Evolutionary conservation across 2,888 invertebrate genomes (phyloP), one percentile per base, ranked within the genome.

Genomic region (Coronaproctus castanopsis): DNA sequence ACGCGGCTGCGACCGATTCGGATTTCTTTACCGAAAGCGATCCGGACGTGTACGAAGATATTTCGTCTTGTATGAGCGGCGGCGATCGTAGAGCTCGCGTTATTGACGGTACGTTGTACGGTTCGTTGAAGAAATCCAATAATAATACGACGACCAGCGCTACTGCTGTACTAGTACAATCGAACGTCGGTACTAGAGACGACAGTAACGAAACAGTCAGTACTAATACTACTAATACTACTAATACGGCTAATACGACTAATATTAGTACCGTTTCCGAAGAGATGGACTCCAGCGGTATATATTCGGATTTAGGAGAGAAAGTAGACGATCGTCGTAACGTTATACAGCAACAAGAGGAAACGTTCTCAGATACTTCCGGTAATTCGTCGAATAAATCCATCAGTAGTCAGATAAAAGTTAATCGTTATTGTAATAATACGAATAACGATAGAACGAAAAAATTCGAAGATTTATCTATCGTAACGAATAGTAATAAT

Each of bases 11-110:
- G 87, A 89, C 89, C 0, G 90, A 90, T 72, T 90, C 88, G 0
- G 90, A 89, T 72, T 88, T 89, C 72, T 89, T 87, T 69, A 88
- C 88, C 3, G 88, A 89, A 73, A 87, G 87, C 68, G 90, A 89
- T 71, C 87, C 88, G 1, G 89, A 90, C 71, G 85, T 84, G 57
- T 82, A 87, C 70, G 85, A 85, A 66, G 84, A 84, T 61, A 62
- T 64, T 56, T 60, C 62, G 14, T 77, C 78, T 60, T 80, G 80
- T 67, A 76, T 80, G 57, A 50, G 59, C 80, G 83, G 19, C 75
- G 83, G 20, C 75, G 85, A 87, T 68, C 75, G 87, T 36, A 78
- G 78, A 60, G 86, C 85, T 3, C 86, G 88, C 73, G 87, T 89
- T 2, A 90, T 90, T 63, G 90, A 90, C 70, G 90, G 90, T 1